A percentile compares a stretch with the other conserved stretches of the same genome.
phyloP scores from a whole-genome alignment of 64 coral and sea anemone genomes.

The Orbicella faveolata region DNA sequence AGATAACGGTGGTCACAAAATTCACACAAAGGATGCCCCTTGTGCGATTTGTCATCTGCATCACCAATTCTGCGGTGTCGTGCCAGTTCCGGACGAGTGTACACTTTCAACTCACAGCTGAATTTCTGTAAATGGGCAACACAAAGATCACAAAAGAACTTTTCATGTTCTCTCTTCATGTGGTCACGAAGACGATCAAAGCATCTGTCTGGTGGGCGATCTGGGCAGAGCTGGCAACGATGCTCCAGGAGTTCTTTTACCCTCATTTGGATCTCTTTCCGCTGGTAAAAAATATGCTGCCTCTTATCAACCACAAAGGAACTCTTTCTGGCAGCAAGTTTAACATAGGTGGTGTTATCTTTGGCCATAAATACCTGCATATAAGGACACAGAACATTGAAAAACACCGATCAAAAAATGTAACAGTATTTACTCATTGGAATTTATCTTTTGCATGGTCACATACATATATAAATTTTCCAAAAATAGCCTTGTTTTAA shows the following conservation, averaged over 20 bases:
- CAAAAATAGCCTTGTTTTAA: no score
- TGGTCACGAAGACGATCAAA: constrained; percentile 72
- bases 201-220: constrained; percentile 10
- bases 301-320: constrained; percentile 29
- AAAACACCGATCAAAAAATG: neutral
- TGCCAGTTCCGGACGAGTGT: constrained; percentile 72
- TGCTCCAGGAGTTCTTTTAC: constrained; percentile 80
- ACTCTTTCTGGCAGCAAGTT: constrained; percentile 22
- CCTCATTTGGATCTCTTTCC: constrained; percentile 58
- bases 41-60: constrained; percentile 77
- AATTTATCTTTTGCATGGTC: neutral
- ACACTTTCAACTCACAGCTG: constrained; percentile 70
- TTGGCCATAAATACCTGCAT: constrained; percentile 55
- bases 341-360: constrained; percentile 24
- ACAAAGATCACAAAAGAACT: constrained; percentile 84
- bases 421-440: neutral
- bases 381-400: neutral
- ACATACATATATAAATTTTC: no score
- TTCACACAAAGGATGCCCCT: constrained; percentile 88
- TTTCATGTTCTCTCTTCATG: constrained; percentile 58
- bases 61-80: constrained; percentile 83
- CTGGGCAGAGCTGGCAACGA: constrained; percentile 64
- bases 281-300: constrained; percentile 55
- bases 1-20: constrained; percentile 89
- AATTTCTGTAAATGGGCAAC: constrained; percentile 82